Evolutionary conservation across 2,113 vertebrate genomes (phyloP).

Genomic region (Phalacrocorax brasilianus): DNA sequence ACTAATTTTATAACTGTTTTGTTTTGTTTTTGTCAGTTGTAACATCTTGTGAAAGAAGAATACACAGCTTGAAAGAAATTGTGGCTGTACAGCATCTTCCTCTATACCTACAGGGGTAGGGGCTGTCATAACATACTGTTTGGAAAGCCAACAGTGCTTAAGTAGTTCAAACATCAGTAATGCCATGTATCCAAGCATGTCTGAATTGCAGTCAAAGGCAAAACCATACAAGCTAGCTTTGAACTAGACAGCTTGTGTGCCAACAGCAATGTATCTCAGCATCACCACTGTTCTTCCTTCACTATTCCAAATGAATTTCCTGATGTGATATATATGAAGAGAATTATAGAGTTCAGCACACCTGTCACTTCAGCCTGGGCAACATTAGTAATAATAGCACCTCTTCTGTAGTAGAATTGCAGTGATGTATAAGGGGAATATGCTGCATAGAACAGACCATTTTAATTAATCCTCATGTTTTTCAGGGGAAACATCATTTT

Average conservation of each 20-base stretch:
- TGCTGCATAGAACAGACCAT: not conserved
- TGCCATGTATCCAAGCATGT: not conserved
- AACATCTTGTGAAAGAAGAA: not conserved
- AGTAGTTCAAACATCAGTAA: not conserved
- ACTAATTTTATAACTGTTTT: not conserved
- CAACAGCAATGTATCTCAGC: not conserved
- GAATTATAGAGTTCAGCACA: not conserved
- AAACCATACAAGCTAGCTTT: not conserved
- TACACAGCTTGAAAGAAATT: not conserved
- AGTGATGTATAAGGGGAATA: not conserved
- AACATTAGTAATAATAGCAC: not conserved
- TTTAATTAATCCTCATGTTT: not conserved
- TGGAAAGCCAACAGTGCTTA: not conserved
- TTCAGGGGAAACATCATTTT: not conserved
- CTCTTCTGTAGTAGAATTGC: not conserved
- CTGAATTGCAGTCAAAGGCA: conserved; percentile 6
- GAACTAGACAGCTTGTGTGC: conserved; percentile 1
- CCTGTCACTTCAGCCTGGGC: not conserved
- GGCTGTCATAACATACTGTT: not conserved
- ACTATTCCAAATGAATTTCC: not conserved
- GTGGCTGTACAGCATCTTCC: not conserved
- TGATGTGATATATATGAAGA: not conserved
- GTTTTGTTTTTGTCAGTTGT: not conserved
- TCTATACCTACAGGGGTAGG: not conserved
- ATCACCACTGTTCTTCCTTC: not conserved